A percentile compares a stretch with the other conserved stretches of the same genome.
Conservation (phyloP, 2,797 vertebrate species). For the Gephyroberyx darwinii region DNA sequence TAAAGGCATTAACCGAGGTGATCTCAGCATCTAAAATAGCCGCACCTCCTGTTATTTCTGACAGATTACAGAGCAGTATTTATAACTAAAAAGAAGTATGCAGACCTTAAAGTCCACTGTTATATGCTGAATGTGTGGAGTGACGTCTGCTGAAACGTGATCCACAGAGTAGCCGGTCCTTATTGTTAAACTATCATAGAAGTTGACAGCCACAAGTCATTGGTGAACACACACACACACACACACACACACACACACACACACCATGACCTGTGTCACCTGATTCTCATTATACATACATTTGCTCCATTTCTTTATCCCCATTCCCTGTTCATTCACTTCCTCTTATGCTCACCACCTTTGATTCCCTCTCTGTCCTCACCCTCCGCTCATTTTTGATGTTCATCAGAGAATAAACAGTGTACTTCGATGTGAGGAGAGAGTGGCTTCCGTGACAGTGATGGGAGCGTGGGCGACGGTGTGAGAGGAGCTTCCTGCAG, state of each 20-base stretch:
- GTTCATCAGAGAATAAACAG: constrained; percentile 76
- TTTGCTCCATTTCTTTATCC: constrained; percentile 39
- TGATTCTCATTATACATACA: constrained; percentile 40
- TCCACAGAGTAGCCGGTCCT: constrained; percentile 23
- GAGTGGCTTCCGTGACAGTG: constrained; percentile 48
- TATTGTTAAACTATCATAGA: constrained; percentile 44
- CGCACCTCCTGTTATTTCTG: constrained; percentile 15
- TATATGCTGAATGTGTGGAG: constrained; percentile 21
- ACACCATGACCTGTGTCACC: neutral
- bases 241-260: constrained; percentile 4
- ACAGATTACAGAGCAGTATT: constrained; percentile 19
- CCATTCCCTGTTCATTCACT: constrained; percentile 28
- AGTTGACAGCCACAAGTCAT: constrained; percentile 56
- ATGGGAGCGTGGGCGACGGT: constrained; percentile 64
- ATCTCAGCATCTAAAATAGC: neutral
- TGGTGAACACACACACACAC: constrained; percentile 22
- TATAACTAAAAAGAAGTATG: constrained; percentile 8
- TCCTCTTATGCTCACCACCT: constrained; percentile 42
- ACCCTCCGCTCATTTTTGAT: constrained; percentile 52
- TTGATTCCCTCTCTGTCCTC: constrained; percentile 26
- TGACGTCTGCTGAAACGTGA: constrained; percentile 58
- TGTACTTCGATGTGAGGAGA: constrained; percentile 22
- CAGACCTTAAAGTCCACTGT: constrained; percentile 17
- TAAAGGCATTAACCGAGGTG: constrained; percentile 15
- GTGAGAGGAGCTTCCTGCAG: constrained; percentile 62